These are phyloP conservation scores for Porites divaricata DNA, from an alignment of 92 coral and sea anemone genomes.

Conservation along the genomic window DNA sequence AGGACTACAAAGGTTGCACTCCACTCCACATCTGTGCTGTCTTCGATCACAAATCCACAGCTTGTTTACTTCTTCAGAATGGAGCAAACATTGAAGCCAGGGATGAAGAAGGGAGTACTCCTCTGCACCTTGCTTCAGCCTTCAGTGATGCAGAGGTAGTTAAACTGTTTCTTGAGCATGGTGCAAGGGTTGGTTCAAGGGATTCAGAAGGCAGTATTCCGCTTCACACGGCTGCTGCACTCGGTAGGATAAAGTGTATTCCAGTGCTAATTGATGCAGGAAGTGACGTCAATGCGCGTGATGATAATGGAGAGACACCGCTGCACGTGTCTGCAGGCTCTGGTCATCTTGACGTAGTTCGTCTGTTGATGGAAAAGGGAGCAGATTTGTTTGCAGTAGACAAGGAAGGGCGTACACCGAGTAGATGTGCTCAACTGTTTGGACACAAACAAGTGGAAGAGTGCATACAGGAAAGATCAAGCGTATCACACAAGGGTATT, in stretches of 20 bases:
- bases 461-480: not conserved
- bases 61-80: not conserved
- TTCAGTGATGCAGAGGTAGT: conserved; percentile 21
- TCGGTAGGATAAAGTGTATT: conserved; percentile 5
- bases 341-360: conserved; percentile 9
- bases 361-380: conserved; percentile 19
- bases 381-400: conserved; percentile 12
- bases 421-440: not conserved
- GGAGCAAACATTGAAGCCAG: conserved; percentile 34
- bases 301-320: conserved; percentile 18
- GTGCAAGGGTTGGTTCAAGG: not conserved
- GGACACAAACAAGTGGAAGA: conserved; percentile 3
- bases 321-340: conserved; percentile 38
- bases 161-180: not conserved
- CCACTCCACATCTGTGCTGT: conserved; percentile 29
- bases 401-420: conserved; percentile 16
- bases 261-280: not conserved
- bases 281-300: conserved; percentile 13
- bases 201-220: conserved; percentile 26
- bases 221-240: conserved; percentile 21
- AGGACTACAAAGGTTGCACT: conserved; percentile 26
- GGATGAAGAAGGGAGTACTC: conserved; percentile 33
- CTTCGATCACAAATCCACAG: conserved; percentile 4
- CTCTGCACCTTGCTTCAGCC: conserved; percentile 32
- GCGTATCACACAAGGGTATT: not conserved